These are phyloP conservation scores for Helleia helle DNA, from an alignment of 2,888 invertebrate species.

Conservation along the genomic window DNA sequence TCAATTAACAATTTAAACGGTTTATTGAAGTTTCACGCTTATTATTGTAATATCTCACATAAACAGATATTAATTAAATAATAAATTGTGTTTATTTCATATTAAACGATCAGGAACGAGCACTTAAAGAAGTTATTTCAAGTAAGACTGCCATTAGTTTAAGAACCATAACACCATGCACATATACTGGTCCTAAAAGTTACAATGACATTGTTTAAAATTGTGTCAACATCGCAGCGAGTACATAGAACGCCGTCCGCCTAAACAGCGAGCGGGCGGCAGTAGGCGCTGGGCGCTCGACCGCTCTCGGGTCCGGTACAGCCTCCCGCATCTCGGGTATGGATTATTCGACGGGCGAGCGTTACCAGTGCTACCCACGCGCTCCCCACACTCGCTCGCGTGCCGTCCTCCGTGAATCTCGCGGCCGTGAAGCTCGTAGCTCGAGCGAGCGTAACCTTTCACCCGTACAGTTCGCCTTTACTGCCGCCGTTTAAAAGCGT, in stretches of 20 bases:
- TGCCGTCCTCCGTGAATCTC: constrained; percentile 20
- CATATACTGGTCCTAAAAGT: constrained; percentile 38
- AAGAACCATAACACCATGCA: constrained; percentile 13
- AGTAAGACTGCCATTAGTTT: constrained; percentile 9
- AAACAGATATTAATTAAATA: not conserved
- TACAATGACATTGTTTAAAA: constrained; percentile 56
- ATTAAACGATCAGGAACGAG: not conserved
- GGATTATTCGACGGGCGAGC: constrained; percentile 63
- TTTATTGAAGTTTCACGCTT: not conserved
- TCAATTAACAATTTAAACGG: not conserved
- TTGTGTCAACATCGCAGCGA: constrained; percentile 62
- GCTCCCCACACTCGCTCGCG: constrained; percentile 48
- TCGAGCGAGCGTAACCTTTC: constrained; percentile 33
- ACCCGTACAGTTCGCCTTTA: constrained; percentile 31
- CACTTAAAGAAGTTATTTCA: constrained; percentile 6
- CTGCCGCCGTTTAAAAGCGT: constrained; percentile 45
- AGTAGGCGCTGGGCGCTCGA: constrained; percentile 46
- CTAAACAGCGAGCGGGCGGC: constrained; percentile 36
- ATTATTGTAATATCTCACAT: not conserved
- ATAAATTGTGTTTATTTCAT: not conserved
- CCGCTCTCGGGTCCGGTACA: constrained; percentile 65
- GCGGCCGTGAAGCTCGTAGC: constrained; percentile 29
- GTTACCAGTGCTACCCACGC: constrained; percentile 60
- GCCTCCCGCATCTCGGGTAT: constrained; percentile 64
- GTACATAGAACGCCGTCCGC: constrained; percentile 28